Percentiles rank a stretch among this genome's conserved stretches.
phyloP scores from a whole-genome alignment of 2,797 vertebrate species.

The Bothrops alternatus region DNA sequence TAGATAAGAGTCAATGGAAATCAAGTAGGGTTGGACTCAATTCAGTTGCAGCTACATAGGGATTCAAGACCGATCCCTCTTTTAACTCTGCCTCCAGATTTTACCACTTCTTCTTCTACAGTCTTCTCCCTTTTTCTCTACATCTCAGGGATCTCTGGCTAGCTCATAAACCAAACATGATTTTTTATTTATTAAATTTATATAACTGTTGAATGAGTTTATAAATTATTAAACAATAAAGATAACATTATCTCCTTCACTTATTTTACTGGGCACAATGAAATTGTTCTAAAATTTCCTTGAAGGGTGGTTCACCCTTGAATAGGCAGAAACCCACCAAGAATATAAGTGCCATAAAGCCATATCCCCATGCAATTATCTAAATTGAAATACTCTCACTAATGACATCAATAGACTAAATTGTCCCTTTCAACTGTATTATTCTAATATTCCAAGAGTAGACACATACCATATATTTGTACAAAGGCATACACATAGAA shows the following conservation, averaged over 20 bases:
- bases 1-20: neutral
- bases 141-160: neutral
- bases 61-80: neutral
- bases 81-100: neutral
- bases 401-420: neutral
- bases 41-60: neutral
- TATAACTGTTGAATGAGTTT: neutral
- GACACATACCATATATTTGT: neutral
- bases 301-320: neutral
- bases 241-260: neutral
- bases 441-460: neutral
- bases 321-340: too few species aligned
- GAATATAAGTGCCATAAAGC: neutral
- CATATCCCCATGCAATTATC: neutral
- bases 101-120: neutral
- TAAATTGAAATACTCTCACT: neutral
- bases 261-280: neutral
- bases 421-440: neutral
- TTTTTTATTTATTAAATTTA: neutral
- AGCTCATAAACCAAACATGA: neutral
- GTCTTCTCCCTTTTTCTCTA: neutral
- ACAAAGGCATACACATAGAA: neutral
- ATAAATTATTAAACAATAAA: neutral
- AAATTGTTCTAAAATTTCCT: neutral
- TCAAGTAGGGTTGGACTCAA: neutral